These are phyloP conservation scores for Lepidotrigona ventralis DNA, from an alignment of 1,140 invertebrate genomes.

Conservation along the genomic window DNA sequence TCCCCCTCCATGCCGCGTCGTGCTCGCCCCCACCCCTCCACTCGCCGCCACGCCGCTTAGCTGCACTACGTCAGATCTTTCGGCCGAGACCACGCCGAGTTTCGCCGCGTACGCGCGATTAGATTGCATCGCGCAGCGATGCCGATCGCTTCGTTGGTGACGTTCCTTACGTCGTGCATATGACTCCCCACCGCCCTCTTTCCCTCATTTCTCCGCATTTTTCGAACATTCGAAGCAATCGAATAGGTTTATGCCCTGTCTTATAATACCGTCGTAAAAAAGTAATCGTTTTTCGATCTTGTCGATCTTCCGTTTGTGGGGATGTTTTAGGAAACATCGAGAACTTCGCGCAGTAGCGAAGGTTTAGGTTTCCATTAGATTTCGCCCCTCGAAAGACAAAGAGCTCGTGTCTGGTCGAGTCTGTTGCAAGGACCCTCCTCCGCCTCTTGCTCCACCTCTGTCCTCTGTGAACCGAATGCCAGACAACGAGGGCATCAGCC, in stretches of 20 bases:
- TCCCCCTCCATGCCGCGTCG: not conserved
- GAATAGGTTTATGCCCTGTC: too few relatives aligned
- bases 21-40: not conserved
- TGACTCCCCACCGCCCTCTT: too few relatives aligned
- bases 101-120: constrained; percentile 49
- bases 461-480: constrained; percentile 69
- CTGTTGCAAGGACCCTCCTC: constrained; percentile 56
- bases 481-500: constrained; percentile 77
- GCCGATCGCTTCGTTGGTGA: constrained; percentile 21
- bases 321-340: accelerated
- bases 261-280: not conserved
- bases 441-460: constrained; percentile 37
- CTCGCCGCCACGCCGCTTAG: not conserved
- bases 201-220: too few relatives aligned
- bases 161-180: not conserved
- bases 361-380: constrained; percentile 13
- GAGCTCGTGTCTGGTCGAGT: constrained; percentile 38
- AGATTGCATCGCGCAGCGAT: constrained; percentile 63
- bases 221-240: not conserved
- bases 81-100: not conserved
- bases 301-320: too few relatives aligned
- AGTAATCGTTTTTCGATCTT: not conserved
- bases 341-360: too few relatives aligned
- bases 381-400: constrained; percentile 52
- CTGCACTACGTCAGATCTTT: constrained; percentile 49